Evolutionary conservation across 2,888 invertebrate genomes (phyloP), one percentile per base, ranked within the genome.

Genomic region (Lepidonotus clava): DNA sequence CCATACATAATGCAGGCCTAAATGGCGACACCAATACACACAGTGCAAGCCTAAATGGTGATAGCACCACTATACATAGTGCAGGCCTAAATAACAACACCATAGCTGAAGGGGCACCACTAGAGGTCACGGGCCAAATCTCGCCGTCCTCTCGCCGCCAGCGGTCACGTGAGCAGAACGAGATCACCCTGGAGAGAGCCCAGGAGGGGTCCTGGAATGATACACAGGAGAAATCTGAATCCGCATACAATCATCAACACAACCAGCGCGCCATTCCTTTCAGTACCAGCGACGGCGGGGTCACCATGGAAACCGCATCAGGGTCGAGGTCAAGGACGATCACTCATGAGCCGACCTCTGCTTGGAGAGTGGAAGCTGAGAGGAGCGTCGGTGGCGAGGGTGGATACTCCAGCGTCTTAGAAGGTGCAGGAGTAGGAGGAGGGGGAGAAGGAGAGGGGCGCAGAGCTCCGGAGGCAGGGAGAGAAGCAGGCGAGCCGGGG

Each of bases 311-410:
- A 61, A 61, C 61, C 61, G 24, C 24, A 61, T 61, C 61, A 28
- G 61, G 61, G 61, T 61, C 61, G 24, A 61, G 61, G 61, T n/a
- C 61, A 61, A 61, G 61, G 61, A 61, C 61, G 61, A 11, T 53
- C n/a, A n/a, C n/a, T n/a, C n/a, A n/a, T n/a, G n/a, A n/a, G n/a
- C n/a, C n/a, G n/a, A n/a, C n/a, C n/a, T n/a, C n/a, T n/a, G n/a
- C n/a, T n/a, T n/a, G n/a, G n/a, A n/a, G n/a, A n/a, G n/a, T n/a
- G n/a, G n/a, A n/a, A n/a, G n/a, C 61, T 61, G 61, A 24, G 61
- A 61, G 24, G 61, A 24, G 61, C 28, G 61, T 11, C 11, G 61
- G 28, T n/a, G 28, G 61, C 24, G 24, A 61, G 28, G 24, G 53
- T 53, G n/a, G 21, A 53, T n/a, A 53, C n/a, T 53, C 18, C 53